Evolutionary conservation across 2,797 vertebrate species (phyloP).

Genomic region (Champsocephalus esox): DNA sequence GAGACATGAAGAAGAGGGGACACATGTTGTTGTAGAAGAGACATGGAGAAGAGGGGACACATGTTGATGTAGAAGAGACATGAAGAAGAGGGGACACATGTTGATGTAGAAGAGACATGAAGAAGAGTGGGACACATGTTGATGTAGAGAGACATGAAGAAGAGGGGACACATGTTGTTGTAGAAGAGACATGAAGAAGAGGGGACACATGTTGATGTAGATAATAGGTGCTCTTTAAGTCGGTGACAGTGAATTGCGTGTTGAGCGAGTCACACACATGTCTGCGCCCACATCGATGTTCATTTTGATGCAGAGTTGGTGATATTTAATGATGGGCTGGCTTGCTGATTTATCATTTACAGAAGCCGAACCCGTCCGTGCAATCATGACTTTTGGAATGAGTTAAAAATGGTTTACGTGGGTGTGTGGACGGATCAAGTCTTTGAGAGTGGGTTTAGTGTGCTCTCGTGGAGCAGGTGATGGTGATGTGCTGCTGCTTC

Average conservation of each 20-base stretch:
- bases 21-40: no score
- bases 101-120: no score
- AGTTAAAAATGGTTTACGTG: constrained; percentile 42
- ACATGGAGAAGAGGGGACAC: no score
- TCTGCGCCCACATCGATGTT: constrained; percentile 29
- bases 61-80: no score
- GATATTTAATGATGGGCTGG: constrained; percentile 32
- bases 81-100: no score
- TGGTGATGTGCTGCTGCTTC: constrained; percentile 37
- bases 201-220: no score
- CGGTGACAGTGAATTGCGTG: constrained; percentile 21
- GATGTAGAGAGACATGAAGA: no score
- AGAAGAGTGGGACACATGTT: no score
- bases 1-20: no score
- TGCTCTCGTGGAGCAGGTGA: constrained; percentile 29
- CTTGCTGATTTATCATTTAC: constrained; percentile 50
- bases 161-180: no score
- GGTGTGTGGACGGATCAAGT: constrained; percentile 24
- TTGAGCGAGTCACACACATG: constrained; percentile 34
- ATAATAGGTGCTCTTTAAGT: background rate
- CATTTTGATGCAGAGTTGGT: constrained; percentile 42
- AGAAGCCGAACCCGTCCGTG: constrained; percentile 25
- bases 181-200: no score
- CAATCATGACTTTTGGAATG: constrained; percentile 50
- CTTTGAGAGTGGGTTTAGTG: constrained; percentile 7